Evolutionary conservation across 2,888 invertebrate genomes (phyloP).

Genomic region (Merodon equestris): DNA sequence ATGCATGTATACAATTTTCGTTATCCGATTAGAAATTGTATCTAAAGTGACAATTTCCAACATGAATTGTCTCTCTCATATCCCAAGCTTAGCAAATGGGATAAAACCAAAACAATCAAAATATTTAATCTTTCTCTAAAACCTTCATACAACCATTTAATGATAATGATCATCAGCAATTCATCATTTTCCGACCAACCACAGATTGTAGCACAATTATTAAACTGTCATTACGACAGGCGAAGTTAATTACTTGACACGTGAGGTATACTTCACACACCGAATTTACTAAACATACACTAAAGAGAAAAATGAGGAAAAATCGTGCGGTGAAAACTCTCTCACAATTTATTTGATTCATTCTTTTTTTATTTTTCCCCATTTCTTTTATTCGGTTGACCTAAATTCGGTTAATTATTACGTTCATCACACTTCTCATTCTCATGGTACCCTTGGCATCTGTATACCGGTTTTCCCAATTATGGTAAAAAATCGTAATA

Average conservation of each 20-base stretch:
- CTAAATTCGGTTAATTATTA: conserved; percentile 62
- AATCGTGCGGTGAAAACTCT: conserved; percentile 58
- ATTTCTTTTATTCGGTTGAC: conserved; percentile 40
- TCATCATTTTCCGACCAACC: no score
- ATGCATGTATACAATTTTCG: no score
- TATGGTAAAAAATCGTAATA: conserved; percentile 39
- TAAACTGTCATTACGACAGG: conserved; percentile 2
- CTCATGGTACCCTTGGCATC: conserved; percentile 27
- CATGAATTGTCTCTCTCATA: no score
- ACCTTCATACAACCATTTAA: no score
- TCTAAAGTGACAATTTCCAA: no score
- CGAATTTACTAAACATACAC: neutral
- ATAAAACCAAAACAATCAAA: no score
- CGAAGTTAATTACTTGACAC: conserved; percentile 29
- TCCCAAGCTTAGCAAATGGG: no score
- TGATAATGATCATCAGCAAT: no score
- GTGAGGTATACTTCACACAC: neutral
- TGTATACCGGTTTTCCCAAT: conserved; percentile 47
- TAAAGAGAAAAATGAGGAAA: conserved; percentile 28
- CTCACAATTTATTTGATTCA: conserved; percentile 39
- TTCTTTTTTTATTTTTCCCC: conserved; percentile 16
- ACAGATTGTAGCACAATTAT: no score
- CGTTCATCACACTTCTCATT: conserved; percentile 52
- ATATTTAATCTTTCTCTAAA: no score
- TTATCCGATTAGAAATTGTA: no score